Evolutionary conservation across 2,113 vertebrate species (phyloP).

Genomic region (Anarrhichthys ocellatus): DNA sequence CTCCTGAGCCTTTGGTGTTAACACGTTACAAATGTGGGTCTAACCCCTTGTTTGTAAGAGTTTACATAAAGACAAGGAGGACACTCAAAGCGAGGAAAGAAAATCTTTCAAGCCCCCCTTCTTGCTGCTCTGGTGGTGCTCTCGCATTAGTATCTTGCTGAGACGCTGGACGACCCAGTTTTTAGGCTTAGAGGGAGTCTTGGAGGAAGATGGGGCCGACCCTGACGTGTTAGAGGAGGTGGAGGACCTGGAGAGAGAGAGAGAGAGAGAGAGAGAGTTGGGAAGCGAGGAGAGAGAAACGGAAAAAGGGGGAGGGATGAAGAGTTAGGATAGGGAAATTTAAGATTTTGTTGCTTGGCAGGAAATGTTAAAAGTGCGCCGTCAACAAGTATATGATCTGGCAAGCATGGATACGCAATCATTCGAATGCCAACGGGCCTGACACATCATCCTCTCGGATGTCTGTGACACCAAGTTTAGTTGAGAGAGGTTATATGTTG

Average conservation of each 20-base stretch:
- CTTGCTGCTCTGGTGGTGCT: conserved; percentile 83
- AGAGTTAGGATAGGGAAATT: conserved; percentile 22
- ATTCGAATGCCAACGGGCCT: conserved; percentile 12
- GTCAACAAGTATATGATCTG: conserved; percentile 27
- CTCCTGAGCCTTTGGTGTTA: conserved; percentile 31
- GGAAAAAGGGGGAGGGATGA: not conserved
- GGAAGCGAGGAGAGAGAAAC: not conserved
- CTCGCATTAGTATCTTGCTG: conserved; percentile 88
- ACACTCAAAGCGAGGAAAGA: conserved; percentile 87
- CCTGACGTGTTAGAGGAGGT: conserved; percentile 72
- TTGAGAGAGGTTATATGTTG: not conserved
- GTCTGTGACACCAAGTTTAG: conserved; percentile 30
- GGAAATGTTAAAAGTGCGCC: conserved; percentile 30
- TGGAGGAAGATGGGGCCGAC: conserved; percentile 77
- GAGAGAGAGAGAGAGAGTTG: not conserved
- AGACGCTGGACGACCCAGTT: conserved; percentile 90
- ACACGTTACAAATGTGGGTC: conserved; percentile 31
- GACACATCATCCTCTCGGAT: conserved; percentile 3
- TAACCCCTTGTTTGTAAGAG: conserved; percentile 13
- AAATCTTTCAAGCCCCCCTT: conserved; percentile 90
- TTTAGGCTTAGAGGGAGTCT: conserved; percentile 76
- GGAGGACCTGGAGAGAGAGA: conserved; percentile 58
- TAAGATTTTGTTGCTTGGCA: conserved; percentile 48
- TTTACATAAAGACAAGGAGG: conserved; percentile 25
- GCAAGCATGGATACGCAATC: not conserved